These are phyloP conservation scores for Sclerodermus sp. DNA, from an alignment of 2,888 invertebrate genomes.

Conservation along the genomic window DNA sequence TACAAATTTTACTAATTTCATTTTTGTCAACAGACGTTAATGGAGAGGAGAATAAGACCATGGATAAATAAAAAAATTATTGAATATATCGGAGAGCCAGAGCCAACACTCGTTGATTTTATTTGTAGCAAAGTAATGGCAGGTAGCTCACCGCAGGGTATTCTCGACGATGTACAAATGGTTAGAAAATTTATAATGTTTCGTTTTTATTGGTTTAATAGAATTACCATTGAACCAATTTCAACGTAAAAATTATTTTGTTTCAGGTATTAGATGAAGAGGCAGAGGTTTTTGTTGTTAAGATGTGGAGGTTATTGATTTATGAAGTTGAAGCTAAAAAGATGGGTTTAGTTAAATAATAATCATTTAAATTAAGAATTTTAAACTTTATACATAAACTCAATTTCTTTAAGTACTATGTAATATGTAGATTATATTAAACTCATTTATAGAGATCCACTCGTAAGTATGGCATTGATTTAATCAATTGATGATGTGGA, in stretches of 20 bases:
- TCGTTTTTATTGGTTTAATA: background rate
- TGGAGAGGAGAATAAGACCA: constrained; percentile 96
- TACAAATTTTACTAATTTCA: constrained; percentile 1
- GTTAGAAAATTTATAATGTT: constrained; percentile 60
- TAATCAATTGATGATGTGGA: constrained; percentile 29
- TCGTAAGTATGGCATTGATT: constrained; percentile 22
- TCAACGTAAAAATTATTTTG: constrained; percentile 19
- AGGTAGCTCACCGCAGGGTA: constrained; percentile 89
- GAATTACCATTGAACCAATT: constrained; percentile 4
- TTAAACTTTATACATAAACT: constrained; percentile 42
- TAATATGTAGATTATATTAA: constrained; percentile 42
- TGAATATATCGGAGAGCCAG: constrained; percentile 99
- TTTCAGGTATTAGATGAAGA: constrained; percentile 96
- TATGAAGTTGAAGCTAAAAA: constrained; percentile 99
- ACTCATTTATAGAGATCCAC: constrained; percentile 25
- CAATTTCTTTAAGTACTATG: constrained; percentile 39
- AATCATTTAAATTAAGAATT: constrained; percentile 31
- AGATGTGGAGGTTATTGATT: constrained; percentile 99
- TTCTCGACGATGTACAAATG: constrained; percentile 98
- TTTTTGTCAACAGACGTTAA: constrained; percentile 69
- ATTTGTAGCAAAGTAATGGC: constrained; percentile 97
- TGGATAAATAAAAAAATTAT: constrained; percentile 99
- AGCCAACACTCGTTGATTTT: constrained; percentile 97
- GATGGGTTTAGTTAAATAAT: constrained; percentile 79
- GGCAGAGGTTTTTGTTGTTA: constrained; percentile 99